Evolutionary conservation across 2,113 vertebrate species (phyloP), one percentile per base, ranked within the genome.

Genomic region (Rhabdomys dilectus): DNA sequence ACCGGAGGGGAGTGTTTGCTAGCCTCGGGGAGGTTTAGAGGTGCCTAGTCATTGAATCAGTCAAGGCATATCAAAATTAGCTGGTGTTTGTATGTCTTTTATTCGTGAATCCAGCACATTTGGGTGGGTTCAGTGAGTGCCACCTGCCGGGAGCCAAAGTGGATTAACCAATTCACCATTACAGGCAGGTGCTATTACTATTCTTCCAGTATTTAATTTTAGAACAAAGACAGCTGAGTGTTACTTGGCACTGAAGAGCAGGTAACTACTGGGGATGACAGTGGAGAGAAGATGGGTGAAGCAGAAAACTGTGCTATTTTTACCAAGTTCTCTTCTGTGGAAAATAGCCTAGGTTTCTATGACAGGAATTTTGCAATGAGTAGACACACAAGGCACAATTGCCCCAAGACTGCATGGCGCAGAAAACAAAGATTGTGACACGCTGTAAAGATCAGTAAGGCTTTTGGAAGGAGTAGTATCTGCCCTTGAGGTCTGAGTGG

Each of bases 171-270:
- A 12, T 66, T 66, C 29, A 31, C 64, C 29, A 31, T 31, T 31
- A 13, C 29, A 66, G n/a, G 31, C 34, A 5, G 24, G 45, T 48
- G 36, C 7, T 66, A 21, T 15, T 60, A 12, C 34, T 73, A 1
- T 73, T 77, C 76, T 51, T 29, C 64, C 22, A 68, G 17, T 13
- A 5, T 92, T 72, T 81, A 26, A 36, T 90, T 93, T 95, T 56
- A 93, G 62, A 87, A 53, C 36, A 60, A 87, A 96, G 62, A 51
- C 58, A 78, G 4, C 75, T 95, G 62, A 85, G 66, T 39, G 29
- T 72, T 75, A 51, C 15, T 51, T 29, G 80, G 24, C 36, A 45
- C 36, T 7, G 9, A 26, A 7, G 19, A 45, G 39, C 26, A 68
- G 36, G 48, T 62, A 45, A 45, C 17, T 9, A 75, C 39, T 42